phyloP scores from a whole-genome alignment of 2,113 vertebrate genomes.

The Caloenas nicobarica region DNA sequence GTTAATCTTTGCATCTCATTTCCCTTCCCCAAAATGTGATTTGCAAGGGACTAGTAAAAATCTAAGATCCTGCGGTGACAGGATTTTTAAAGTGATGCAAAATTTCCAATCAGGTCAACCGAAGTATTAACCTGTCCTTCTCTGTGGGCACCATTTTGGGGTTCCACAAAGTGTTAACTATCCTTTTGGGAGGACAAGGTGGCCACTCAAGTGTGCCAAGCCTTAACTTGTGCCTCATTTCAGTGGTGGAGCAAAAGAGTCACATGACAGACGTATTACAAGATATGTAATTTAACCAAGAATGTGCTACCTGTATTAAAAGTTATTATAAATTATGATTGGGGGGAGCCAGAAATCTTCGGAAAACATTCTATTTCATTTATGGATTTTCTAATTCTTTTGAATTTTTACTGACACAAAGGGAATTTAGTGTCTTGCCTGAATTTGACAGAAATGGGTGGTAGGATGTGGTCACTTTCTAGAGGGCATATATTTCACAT shows the following conservation, averaged over 20 bases:
- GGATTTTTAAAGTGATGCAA: neutral
- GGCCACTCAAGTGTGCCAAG: neutral
- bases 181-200: neutral
- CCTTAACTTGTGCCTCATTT: neutral
- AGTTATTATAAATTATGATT: neutral
- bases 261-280: neutral
- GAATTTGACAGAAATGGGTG: neutral
- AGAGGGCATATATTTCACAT: neutral
- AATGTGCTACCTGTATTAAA: neutral
- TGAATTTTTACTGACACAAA: neutral
- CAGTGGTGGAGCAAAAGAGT: neutral
- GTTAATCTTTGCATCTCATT: neutral
- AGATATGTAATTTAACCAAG: neutral
- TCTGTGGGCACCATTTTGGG: neutral
- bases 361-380: neutral
- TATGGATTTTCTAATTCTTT: neutral
- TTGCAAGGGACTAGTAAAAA: neutral
- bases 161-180: neutral
- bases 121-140: neutral
- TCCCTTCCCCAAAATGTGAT: neutral
- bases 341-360: neutral
- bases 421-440: neutral
- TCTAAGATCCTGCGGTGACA: neutral
- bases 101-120: neutral
- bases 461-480: neutral